Percentiles rank a stretch among this genome's conserved stretches.
Conservation (phyloP, 2,888 invertebrate species). For the Cataglyphis cursor region DNA sequence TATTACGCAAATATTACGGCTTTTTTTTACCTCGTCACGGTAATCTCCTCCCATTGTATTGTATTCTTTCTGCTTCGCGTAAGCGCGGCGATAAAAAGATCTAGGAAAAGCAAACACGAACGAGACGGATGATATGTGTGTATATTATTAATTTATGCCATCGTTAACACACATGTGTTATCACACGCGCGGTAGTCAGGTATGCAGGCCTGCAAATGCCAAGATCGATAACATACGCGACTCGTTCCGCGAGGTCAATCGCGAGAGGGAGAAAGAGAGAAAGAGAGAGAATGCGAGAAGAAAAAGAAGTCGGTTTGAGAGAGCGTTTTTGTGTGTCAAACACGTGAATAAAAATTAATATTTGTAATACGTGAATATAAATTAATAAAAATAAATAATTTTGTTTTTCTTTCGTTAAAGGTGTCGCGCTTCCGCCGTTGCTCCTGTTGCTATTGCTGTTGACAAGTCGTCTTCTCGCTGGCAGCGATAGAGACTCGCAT, state of each 20-base stretch:
- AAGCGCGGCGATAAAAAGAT: slow-evolving; percentile 14
- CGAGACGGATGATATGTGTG: slow-evolving; percentile 31
- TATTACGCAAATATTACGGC: neutral
- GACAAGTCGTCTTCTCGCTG: slow-evolving; percentile 57
- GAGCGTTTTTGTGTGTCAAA: neutral
- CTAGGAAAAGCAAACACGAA: neutral
- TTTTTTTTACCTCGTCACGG: slow-evolving; percentile 16
- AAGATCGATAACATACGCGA: slow-evolving; percentile 24
- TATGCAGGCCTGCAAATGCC: slow-evolving; percentile 8
- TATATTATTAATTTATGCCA: slow-evolving; percentile 50
- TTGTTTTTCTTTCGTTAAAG: slow-evolving; percentile 62
- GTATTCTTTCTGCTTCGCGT: neutral
- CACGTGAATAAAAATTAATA: slow-evolving; percentile 19
- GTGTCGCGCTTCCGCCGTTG: slow-evolving; percentile 42
- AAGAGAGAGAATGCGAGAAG: neutral
- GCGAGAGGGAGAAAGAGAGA: neutral
- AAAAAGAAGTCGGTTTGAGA: neutral
- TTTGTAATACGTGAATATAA: too few species aligned
- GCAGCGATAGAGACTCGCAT: slow-evolving; percentile 61
- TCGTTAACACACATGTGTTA: slow-evolving; percentile 46
- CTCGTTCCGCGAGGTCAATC: slow-evolving; percentile 1
- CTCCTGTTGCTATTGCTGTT: slow-evolving; percentile 62
- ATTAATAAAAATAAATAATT: too few species aligned
- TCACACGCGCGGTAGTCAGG: slow-evolving; percentile 1
- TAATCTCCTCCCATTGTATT: neutral